Evolutionary conservation across 2,113 vertebrate species (phyloP), one percentile per base, ranked within the genome.

Genomic region (Dasyprocta punctata): DNA sequence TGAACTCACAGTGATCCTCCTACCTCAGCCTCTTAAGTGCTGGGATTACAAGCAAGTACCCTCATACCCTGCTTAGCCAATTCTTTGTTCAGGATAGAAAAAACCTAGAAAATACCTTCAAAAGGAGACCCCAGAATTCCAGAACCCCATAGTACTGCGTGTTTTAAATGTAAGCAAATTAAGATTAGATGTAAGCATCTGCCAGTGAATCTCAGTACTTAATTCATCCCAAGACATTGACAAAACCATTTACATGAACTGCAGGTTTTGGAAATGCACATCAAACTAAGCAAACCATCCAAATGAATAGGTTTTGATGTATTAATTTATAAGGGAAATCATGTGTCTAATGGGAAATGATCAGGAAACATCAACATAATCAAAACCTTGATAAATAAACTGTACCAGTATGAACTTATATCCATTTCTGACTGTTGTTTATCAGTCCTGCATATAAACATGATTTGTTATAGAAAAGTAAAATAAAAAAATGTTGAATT

Each of bases 341-440:
- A 91, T 86, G 85, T 86, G 49, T 77, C 89, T 91, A 33, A 88
- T 89, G 88, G 83, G 83, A 90, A 92, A 90, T 56, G 44, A 91
- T 80, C 38, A 52, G 89, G 75, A 28, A 84, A 95, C 41, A 95
- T 93, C 91, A 98, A 92, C 0, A 44, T 38, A 96, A 96, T 92
- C 86, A 92, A 92, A 96, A 71, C 86, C 89, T 83, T 93, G 94
- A 97, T 96, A 97, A 97, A 97, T 69, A 96, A 98, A 92, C 96
- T 80, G 36, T 20, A 69, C 19, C 20, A 93, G 85, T 80, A 92
- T 61, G 89, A 73, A 90, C 84, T 56, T 67, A 89, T 54, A 92
- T 84, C 81, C 0, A 19, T 80, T 98, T 97, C 93, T 84, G 77
- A 90, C 63, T 77, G 80, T 11, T 84, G 75, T 88, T 98, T 94